Conservation (phyloP, 2,797 vertebrate species). For the Bryconaethiops microstoma region DNA sequence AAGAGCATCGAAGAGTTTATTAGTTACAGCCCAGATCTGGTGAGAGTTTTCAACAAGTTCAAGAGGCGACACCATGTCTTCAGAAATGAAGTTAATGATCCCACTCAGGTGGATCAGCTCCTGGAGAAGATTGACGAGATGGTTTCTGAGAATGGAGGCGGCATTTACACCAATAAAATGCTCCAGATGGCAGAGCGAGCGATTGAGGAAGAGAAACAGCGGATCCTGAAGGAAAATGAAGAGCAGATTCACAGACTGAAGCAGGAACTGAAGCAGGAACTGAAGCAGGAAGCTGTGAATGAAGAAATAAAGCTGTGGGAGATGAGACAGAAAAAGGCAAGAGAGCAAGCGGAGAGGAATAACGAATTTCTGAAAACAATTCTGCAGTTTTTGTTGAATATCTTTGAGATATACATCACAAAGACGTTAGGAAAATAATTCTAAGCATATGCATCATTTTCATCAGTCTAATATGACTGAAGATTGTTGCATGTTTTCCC, state of each 20-base stretch:
- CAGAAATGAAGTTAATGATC: background rate
- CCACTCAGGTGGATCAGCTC: background rate
- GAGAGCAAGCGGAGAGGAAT: background rate
- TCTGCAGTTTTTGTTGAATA: background rate
- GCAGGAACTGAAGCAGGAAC: background rate
- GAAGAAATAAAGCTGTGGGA: background rate
- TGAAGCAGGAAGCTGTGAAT: no score
- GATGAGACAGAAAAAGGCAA: background rate
- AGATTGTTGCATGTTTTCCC: no score
- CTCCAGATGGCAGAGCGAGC: background rate
- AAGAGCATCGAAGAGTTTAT: slow-evolving; percentile 5
- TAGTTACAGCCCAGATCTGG: background rate
- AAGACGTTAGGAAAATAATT: background rate
- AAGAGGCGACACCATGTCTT: background rate
- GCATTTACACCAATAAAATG: background rate
- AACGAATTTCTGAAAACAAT: background rate
- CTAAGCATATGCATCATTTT: no score
- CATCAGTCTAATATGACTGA: no score
- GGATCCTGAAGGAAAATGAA: background rate
- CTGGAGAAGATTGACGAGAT: slow-evolving; percentile 11
- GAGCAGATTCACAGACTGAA: background rate
- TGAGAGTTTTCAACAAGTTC: background rate
- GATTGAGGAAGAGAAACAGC: background rate
- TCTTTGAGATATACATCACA: background rate
- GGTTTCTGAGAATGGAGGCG: background rate